A percentile compares a stretch with the other conserved stretches of the same genome.
phyloP scores from a whole-genome alignment of 2,888 invertebrate species.

The Synanthedon tipuliformis region DNA sequence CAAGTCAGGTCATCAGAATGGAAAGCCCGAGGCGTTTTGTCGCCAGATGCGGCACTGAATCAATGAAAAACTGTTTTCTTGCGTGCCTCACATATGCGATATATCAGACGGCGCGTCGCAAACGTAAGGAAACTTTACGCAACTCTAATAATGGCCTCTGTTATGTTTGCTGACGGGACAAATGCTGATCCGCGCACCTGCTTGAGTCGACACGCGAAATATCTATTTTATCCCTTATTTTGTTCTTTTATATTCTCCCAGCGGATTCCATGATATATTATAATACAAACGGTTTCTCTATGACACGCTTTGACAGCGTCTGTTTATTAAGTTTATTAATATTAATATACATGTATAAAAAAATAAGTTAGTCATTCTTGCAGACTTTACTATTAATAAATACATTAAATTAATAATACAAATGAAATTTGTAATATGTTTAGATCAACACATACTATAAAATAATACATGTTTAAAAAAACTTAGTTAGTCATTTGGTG shows the following conservation, averaged over 20 bases:
- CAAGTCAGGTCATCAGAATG: constrained; percentile 70
- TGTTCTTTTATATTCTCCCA: not conserved
- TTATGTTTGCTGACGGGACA: constrained; percentile 52
- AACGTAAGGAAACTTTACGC: constrained; percentile 16
- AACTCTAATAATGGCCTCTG: constrained; percentile 41
- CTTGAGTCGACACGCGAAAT: constrained; percentile 37
- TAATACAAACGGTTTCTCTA: no score
- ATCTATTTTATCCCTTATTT: constrained; percentile 20
- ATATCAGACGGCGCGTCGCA: constrained; percentile 40
- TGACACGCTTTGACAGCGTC: no score
- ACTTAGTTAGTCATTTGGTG: no score
- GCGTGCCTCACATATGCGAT: constrained; percentile 54
- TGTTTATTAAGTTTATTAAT: no score
- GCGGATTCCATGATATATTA: no score
- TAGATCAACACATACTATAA: no score
- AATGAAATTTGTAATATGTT: no score
- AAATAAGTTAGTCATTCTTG: no score
- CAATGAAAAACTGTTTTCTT: constrained; percentile 68
- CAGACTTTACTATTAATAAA: no score
- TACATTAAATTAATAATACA: no score
- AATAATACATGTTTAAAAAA: no score
- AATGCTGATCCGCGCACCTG: constrained; percentile 50
- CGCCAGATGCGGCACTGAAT: constrained; percentile 68
- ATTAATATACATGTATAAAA: no score
- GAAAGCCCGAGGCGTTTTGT: constrained; percentile 64